phyloP scores from a whole-genome alignment of 1,140 invertebrate genomes.

The Diprion similis region DNA sequence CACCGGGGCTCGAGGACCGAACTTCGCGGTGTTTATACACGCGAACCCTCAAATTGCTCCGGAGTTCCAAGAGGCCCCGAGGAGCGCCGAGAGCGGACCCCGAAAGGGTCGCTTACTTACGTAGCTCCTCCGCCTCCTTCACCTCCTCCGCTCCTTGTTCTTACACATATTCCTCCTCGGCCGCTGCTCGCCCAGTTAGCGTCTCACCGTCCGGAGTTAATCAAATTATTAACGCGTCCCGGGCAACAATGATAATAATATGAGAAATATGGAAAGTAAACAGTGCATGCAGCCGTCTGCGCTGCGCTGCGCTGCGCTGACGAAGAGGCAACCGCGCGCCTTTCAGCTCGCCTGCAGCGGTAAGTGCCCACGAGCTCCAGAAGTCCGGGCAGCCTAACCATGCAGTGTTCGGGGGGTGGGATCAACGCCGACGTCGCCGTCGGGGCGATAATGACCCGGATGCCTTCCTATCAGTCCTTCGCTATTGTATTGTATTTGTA shows the following conservation, averaged over 20 bases:
- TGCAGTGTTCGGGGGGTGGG: no score
- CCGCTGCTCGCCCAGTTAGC: constrained; percentile 25
- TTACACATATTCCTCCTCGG: not conserved
- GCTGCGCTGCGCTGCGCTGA: no score
- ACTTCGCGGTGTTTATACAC: no score
- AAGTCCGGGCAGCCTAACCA: no score
- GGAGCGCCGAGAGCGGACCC: not conserved
- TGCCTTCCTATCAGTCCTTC: constrained; percentile 19
- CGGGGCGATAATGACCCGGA: constrained; percentile 30
- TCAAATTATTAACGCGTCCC: constrained; percentile 32
- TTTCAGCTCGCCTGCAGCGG: not conserved
- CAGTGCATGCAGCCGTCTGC: not conserved
- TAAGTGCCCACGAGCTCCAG: not conserved
- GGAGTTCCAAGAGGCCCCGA: constrained; percentile 7
- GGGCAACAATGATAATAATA: constrained; percentile 18
- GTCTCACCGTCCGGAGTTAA: constrained; percentile 24
- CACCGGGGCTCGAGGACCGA: no score
- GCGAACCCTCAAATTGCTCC: no score
- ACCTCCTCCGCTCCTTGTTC: no score
- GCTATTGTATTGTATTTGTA: not conserved
- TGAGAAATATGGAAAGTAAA: constrained; percentile 26
- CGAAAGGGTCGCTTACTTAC: not conserved
- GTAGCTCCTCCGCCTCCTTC: no score
- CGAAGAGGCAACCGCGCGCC: no score
- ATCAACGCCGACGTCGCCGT: no score